These are phyloP conservation scores for Mustela erminea DNA, from an alignment of 2,797 vertebrate genomes.

Conservation along the genomic window DNA sequence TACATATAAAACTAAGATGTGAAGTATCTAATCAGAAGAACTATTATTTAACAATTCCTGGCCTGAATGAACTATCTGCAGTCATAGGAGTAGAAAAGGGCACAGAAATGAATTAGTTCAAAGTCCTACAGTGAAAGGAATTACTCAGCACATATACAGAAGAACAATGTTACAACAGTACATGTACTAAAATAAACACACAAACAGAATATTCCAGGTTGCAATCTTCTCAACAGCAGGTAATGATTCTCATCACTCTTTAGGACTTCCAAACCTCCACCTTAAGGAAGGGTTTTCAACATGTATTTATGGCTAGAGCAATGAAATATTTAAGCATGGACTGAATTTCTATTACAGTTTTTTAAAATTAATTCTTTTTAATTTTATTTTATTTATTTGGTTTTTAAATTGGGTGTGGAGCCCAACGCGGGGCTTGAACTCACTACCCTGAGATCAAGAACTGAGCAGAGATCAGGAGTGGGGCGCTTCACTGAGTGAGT, in stretches of 20 bases:
- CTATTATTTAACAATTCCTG: background rate
- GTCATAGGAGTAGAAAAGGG: background rate
- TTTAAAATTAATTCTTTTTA: too few species aligned
- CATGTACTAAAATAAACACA: background rate
- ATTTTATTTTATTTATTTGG: too few species aligned
- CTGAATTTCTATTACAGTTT: background rate
- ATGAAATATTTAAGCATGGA: background rate
- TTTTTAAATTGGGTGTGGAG: background rate
- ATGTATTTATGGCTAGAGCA: background rate
- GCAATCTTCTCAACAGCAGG: background rate
- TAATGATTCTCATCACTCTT: background rate
- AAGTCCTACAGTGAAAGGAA: background rate
- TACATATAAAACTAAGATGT: background rate
- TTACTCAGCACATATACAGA: background rate
- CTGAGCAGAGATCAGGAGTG: background rate
- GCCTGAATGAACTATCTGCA: background rate
- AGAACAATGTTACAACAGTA: background rate
- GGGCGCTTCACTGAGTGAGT: background rate
- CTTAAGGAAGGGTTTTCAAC: background rate
- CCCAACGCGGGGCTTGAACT: background rate
- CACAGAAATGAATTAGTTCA: background rate
- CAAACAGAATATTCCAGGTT: background rate
- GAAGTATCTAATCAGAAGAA: background rate
- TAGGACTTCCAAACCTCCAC: background rate
- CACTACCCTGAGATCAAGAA: background rate